phyloP scores from a whole-genome alignment of 2,797 vertebrate species.

The Melanogrammus aeglefinus region DNA sequence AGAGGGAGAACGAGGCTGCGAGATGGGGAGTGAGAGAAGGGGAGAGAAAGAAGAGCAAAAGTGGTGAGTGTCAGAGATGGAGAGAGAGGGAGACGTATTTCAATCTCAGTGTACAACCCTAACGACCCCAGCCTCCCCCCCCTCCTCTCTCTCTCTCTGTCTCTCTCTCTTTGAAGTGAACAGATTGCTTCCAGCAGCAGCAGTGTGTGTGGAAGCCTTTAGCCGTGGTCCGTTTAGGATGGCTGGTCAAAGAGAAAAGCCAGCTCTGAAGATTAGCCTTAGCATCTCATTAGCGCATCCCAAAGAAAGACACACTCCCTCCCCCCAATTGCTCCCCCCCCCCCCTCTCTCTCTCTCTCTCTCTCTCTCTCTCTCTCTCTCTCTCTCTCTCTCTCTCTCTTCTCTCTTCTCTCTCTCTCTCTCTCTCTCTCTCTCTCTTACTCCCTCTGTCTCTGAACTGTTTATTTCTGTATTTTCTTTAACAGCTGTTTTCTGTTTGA shows the following conservation, averaged over 20 bases:
- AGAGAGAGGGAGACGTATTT: slow-evolving; percentile 58
- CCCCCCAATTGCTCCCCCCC: too few relatives aligned
- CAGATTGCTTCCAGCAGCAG: slow-evolving; percentile 63
- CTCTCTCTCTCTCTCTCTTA: too few relatives aligned
- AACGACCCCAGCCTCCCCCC: not conserved
- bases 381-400: too few relatives aligned
- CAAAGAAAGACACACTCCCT: slow-evolving; percentile 44
- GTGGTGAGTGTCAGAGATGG: slow-evolving; percentile 51
- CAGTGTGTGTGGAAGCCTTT: slow-evolving; percentile 51
- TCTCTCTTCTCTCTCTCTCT: too few relatives aligned
- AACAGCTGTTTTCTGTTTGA: too few relatives aligned
- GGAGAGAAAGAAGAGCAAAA: slow-evolving; percentile 61
- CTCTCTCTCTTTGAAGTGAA: slow-evolving; percentile 64
- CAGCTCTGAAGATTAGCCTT: slow-evolving; percentile 68
- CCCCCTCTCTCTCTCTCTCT: too few relatives aligned
- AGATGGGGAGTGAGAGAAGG: slow-evolving; percentile 1
- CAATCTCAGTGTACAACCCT: slow-evolving; percentile 38
- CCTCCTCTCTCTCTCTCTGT: not conserved
- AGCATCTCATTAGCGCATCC: slow-evolving; percentile 68
- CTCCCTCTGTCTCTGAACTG: too few relatives aligned
- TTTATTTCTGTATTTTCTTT: too few relatives aligned
- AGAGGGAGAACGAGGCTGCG: not conserved
- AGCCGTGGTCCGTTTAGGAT: slow-evolving; percentile 62
- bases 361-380: too few relatives aligned
- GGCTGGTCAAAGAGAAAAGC: slow-evolving; percentile 60